Evolutionary conservation across 1,140 invertebrate species (phyloP).

Genomic region (Arion vulgaris): DNA sequence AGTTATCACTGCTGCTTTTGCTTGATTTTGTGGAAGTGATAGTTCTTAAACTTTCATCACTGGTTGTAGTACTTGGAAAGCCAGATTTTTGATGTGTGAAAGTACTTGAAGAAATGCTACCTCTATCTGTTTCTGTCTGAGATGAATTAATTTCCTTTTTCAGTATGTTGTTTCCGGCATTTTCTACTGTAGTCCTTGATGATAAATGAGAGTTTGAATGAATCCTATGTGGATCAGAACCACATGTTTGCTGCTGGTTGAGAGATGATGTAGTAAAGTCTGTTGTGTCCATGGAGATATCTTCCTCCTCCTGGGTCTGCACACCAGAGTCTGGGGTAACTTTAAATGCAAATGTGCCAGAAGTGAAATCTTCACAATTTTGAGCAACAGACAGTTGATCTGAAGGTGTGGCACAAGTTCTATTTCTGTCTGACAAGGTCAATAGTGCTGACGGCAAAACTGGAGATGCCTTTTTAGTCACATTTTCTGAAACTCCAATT

Average conservation of each 20-base stretch:
- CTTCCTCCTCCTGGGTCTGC: slow-evolving; percentile 32
- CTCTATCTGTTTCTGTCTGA: not conserved
- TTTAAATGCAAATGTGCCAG: slow-evolving; percentile 15
- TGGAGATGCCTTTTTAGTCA: slow-evolving; percentile 7
- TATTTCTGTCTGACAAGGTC: slow-evolving; percentile 16
- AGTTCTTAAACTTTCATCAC: not conserved
- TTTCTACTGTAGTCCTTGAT: not conserved
- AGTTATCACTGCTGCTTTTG: not conserved
- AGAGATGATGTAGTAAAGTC: not conserved
- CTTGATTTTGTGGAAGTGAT: not conserved
- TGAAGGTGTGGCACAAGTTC: not conserved
- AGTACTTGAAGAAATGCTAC: not conserved
- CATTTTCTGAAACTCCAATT: not conserved
- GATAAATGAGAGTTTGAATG: not conserved
- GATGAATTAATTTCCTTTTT: not conserved
- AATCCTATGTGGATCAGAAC: not conserved
- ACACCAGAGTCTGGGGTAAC: slow-evolving; percentile 36
- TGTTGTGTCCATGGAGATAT: not conserved
- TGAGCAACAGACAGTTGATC: not conserved
- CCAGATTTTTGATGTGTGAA: not conserved
- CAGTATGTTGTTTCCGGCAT: not conserved
- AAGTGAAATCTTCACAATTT: slow-evolving; percentile 8
- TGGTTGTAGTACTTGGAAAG: not conserved
- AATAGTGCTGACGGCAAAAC: not conserved
- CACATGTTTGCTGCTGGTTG: not conserved